Evolutionary conservation across 2,113 vertebrate genomes (phyloP).

Genomic region (Lutjanus erythropterus): DNA sequence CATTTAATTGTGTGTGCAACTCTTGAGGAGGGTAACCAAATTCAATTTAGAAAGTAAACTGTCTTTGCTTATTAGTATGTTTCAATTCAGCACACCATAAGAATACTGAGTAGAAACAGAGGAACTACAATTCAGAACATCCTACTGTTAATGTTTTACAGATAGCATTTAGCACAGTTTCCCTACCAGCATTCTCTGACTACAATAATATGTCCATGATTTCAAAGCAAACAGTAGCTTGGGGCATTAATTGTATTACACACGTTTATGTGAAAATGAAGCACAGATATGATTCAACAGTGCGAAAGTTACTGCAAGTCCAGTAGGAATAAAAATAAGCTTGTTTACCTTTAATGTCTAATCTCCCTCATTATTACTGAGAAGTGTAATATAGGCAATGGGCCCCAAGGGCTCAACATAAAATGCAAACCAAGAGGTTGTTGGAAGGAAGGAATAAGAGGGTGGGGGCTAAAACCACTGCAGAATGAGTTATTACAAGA

Average conservation of each 20-base stretch:
- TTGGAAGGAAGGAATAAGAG: slow-evolving; percentile 27
- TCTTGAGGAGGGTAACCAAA: background rate
- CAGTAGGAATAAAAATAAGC: slow-evolving; percentile 7
- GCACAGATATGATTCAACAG: slow-evolving; percentile 38
- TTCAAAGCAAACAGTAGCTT: background rate
- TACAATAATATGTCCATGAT: background rate
- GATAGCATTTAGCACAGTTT: background rate
- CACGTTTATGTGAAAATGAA: background rate
- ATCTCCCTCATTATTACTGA: slow-evolving; percentile 71
- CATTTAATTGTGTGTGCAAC: slow-evolving; percentile 45
- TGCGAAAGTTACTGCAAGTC: slow-evolving; percentile 3
- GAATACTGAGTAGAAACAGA: slow-evolving; percentile 9
- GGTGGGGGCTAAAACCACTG: background rate
- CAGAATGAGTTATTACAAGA: slow-evolving; percentile 21
- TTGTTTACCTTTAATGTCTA: slow-evolving; percentile 65
- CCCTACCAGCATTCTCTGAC: background rate
- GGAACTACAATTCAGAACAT: background rate
- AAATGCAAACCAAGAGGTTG: slow-evolving; percentile 57
- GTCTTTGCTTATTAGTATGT: slow-evolving; percentile 18
- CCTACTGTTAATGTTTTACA: background rate
- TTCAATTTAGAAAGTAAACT: slow-evolving; percentile 28
- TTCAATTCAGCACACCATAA: slow-evolving; percentile 18
- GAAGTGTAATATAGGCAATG: slow-evolving; percentile 69
- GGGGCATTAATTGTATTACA: background rate
- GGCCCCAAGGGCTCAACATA: slow-evolving; percentile 57